These are phyloP conservation scores for Ypsolopha scabrella DNA, from an alignment of 2,888 invertebrate genomes.

Conservation along the genomic window DNA sequence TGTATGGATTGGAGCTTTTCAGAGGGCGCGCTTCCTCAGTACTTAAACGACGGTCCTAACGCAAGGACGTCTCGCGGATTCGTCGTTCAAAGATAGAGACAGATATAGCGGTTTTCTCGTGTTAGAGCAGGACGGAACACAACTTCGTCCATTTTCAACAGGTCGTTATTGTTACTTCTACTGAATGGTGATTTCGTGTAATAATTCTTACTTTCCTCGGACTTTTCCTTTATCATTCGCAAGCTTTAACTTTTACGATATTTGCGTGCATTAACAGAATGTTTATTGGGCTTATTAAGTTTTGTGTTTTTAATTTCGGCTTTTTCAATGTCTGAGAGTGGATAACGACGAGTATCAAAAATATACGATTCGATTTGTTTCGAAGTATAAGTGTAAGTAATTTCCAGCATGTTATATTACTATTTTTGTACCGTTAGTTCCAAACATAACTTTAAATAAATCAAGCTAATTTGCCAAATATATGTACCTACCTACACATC, in stretches of 20 bases:
- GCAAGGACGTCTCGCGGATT: conserved; percentile 47
- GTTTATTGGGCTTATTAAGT: background rate
- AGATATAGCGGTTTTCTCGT: conserved; percentile 26
- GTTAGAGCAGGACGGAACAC: conserved; percentile 44
- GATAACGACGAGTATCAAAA: too few species aligned
- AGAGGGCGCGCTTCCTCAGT: conserved; percentile 39
- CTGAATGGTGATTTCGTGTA: conserved; percentile 58
- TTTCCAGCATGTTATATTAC: too few species aligned
- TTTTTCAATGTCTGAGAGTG: too few species aligned
- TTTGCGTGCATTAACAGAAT: conserved; percentile 13
- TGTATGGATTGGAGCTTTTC: conserved; percentile 46
- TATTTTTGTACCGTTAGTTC: too few species aligned
- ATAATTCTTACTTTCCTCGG: conserved; percentile 44
- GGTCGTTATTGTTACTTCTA: conserved; percentile 62
- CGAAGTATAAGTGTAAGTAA: too few species aligned
- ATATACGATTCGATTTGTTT: too few species aligned
- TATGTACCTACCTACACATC: too few species aligned
- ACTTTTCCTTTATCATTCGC: conserved; percentile 23
- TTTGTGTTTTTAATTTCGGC: background rate
- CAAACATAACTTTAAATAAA: too few species aligned
- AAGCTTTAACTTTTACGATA: conserved; percentile 37
- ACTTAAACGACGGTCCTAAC: conserved; percentile 39
- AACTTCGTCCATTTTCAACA: conserved; percentile 53
- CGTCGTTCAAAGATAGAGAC: conserved; percentile 31
- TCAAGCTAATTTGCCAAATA: too few species aligned